Evolutionary conservation across 2,113 vertebrate species (phyloP).

Genomic region (Aix galericulata): DNA sequence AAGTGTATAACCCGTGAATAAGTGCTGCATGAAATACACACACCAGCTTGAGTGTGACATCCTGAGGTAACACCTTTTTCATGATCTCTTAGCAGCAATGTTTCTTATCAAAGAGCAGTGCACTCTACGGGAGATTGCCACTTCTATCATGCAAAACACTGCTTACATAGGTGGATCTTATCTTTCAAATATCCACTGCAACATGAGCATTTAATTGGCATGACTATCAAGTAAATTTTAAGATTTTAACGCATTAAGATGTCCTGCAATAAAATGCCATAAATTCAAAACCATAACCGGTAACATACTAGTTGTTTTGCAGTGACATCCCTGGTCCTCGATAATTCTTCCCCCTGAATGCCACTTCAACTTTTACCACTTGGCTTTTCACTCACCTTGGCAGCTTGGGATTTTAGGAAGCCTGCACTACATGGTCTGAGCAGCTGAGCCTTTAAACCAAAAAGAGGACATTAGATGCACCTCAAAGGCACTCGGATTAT

Average conservation of each 20-base stretch:
- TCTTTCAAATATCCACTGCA: background rate
- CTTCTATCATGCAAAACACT: background rate
- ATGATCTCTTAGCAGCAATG: background rate
- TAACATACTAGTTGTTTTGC: background rate
- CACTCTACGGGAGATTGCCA: rapidly evolving
- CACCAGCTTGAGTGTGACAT: background rate
- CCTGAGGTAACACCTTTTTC: background rate
- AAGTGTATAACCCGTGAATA: background rate
- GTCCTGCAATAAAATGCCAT: background rate
- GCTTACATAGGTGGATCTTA: background rate
- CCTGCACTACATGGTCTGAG: rapidly evolving
- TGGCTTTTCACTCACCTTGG: background rate
- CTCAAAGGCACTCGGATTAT: background rate
- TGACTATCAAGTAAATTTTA: background rate
- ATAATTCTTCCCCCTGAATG: background rate
- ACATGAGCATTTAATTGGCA: background rate
- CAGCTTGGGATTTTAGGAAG: background rate
- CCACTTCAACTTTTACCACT: background rate
- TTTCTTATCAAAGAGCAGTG: background rate
- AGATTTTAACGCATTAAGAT: background rate
- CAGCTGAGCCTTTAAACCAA: background rate
- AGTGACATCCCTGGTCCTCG: background rate
- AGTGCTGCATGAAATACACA: background rate
- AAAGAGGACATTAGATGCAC: rapidly evolving
- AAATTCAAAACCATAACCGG: background rate